phyloP scores from a whole-genome alignment of 1,140 invertebrate species.

The Caenorhabditis tropicalis region DNA sequence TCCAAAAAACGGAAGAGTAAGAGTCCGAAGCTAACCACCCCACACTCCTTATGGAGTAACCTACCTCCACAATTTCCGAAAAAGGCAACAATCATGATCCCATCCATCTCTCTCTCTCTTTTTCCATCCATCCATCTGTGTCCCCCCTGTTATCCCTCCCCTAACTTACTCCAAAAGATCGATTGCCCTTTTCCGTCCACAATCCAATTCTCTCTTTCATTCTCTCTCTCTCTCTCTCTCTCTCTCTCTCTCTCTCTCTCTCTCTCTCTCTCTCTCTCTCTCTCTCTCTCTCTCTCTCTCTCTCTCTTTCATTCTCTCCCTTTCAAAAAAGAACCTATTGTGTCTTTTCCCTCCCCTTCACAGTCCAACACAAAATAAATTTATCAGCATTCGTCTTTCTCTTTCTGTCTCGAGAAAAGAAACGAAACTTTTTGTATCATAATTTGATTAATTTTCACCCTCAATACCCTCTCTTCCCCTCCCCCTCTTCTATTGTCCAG shows the following conservation, averaged over 20 bases:
- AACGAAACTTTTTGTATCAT: background rate
- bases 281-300: background rate
- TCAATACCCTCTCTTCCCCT: background rate
- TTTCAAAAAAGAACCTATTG: background rate
- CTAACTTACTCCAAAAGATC: slow-evolving; percentile 13
- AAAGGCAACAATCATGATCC: too few species aligned
- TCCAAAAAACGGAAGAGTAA: too few species aligned
- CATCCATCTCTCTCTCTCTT: background rate
- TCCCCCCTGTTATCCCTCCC: background rate
- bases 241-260: background rate
- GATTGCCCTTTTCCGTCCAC: slow-evolving; percentile 15
- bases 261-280: too few species aligned
- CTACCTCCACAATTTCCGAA: too few species aligned
- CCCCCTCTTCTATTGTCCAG: background rate
- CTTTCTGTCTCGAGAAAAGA: background rate
- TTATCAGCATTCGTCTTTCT: too few species aligned
- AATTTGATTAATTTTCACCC: slow-evolving; percentile 8
- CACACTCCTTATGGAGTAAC: too few species aligned
- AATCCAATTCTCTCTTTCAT: background rate
- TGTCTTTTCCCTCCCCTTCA: too few species aligned
- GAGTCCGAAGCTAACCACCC: too few species aligned
- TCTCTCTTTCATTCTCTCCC: background rate
- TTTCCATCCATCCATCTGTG: background rate
- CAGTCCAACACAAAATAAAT: too few species aligned
- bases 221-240: background rate